Evolutionary conservation across 2,888 invertebrate species (phyloP), one percentile per base, ranked within the genome.

Genomic region (Galeopsomyia nigrocyanea): DNA sequence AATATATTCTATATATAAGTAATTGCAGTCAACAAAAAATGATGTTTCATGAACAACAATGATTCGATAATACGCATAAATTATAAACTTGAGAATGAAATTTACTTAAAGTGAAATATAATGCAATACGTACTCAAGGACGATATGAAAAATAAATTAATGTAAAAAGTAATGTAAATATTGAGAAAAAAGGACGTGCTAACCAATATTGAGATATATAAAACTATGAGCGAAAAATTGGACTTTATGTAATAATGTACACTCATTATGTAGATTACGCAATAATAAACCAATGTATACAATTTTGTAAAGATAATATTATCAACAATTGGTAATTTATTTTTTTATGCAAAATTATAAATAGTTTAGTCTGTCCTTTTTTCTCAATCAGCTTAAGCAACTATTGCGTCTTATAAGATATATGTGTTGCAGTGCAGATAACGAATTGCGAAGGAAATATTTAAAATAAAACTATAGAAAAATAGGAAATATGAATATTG

Each of bases 51-150:
- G 53, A 69, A 62, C 51, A 57, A 71, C 51, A 61, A 47, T 66
- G 50, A 61, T 56, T 67, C 51, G 71, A 71, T 63, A 61, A 77
- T 75, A 74, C 68, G 76, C 73, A 78, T 77, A 78, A 75, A 74
- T 72, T 79, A 77, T 75, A 63, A 63, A 79, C 63, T 68, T 49
- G 72, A 73, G 64, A 65, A 66, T 56, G 58, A 75, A 75, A 75
- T 72, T 77, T 22, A 73, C 61, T 55, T 50, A 64, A 63, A 39
- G 75, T 73, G 68, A 71, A 80, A 77, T 80, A 79, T 82, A 82
- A 84, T 81, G 80, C 83, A 82, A 81, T 82, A 82, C 82, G 82
- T 84, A 83, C 80, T 84, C 79, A 78, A 79, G 74, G 73, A 79
- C 73, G 75, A 76, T 68, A 64, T 60, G 68, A 73, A 62, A n/a